Conservation (phyloP, 2,113 vertebrate genomes). For the Excalfactoria chinensis region DNA sequence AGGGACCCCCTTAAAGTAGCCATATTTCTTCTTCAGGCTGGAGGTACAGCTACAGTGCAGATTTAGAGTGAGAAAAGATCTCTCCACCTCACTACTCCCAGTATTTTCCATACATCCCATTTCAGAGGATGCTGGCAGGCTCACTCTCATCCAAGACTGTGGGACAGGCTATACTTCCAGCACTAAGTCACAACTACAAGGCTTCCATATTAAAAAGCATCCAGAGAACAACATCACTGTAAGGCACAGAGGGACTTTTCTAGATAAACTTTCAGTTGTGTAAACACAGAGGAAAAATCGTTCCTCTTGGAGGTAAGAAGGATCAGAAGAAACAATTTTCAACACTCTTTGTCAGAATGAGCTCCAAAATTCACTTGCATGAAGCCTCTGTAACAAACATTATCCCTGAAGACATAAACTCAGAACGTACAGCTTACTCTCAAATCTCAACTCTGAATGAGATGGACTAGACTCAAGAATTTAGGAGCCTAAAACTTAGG, state of each 20-base stretch:
- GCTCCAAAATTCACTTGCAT: background rate
- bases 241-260: background rate
- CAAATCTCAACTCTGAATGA: background rate
- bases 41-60: background rate
- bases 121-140: background rate
- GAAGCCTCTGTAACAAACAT: background rate
- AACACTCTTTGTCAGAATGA: background rate
- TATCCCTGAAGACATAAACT: background rate
- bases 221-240: background rate
- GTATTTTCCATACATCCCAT: background rate
- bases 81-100: accelerated
- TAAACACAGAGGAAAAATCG: background rate
- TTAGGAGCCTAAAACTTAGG: background rate
- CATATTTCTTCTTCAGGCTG: background rate
- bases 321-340: background rate
- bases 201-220: background rate
- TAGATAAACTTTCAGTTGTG: background rate
- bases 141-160: background rate
- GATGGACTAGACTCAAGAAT: background rate
- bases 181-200: background rate
- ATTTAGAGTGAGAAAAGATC: background rate
- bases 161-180: background rate
- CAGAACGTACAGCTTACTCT: background rate
- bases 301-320: background rate
- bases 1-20: background rate